Percentiles rank a stretch among this genome's conserved stretches.
phyloP scores from a whole-genome alignment of 2,113 vertebrate genomes.

The Saccopteryx bilineata region DNA sequence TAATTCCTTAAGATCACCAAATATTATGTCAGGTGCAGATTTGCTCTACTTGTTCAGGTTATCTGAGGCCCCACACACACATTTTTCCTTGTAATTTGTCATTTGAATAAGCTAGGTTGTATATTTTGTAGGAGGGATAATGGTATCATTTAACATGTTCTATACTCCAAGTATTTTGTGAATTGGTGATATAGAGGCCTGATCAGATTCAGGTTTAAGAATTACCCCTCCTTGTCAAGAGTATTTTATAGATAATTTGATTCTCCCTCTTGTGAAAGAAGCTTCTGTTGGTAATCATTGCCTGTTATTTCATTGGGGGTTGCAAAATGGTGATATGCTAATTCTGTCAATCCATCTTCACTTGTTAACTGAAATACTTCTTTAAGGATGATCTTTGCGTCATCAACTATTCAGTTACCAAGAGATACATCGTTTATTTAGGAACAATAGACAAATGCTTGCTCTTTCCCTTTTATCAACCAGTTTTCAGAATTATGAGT shows the following conservation, averaged over 20 bases:
- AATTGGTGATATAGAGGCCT: neutral
- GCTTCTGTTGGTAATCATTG: neutral
- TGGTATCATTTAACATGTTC: neutral
- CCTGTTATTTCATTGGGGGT: neutral
- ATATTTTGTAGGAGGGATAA: neutral
- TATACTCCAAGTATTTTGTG: neutral
- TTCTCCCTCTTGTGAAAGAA: neutral
- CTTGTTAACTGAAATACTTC: neutral
- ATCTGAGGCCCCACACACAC: neutral
- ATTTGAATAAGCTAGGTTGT: neutral
- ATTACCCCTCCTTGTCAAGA: neutral
- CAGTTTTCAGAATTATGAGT: neutral
- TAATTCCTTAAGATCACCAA: neutral
- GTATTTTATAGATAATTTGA: neutral
- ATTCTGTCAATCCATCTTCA: neutral
- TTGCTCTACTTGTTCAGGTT: neutral
- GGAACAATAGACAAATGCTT: neutral
- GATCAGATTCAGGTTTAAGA: neutral
- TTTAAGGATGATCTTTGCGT: conserved; percentile 10
- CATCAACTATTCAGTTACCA: neutral
- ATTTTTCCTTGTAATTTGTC: neutral
- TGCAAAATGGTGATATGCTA: neutral
- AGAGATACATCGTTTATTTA: neutral
- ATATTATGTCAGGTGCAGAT: neutral
- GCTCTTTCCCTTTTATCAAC: conserved; percentile 14